Base-by-base conservation (phyloP, 2,797 vertebrate genomes). In the Sebastes variabilis region DNA sequence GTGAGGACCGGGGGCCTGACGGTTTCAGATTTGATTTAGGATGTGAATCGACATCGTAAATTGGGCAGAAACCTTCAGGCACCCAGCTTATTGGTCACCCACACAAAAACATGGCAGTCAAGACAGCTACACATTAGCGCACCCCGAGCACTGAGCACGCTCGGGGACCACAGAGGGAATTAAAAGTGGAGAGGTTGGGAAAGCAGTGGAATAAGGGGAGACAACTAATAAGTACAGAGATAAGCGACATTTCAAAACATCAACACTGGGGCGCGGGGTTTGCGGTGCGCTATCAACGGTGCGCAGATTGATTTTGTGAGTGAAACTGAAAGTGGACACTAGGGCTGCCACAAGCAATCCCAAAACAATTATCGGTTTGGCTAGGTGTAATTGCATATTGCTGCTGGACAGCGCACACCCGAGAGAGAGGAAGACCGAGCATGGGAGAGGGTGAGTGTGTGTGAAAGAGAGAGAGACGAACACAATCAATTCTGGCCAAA, bases 11-110 rank as follows among this genome's bases (percentile, higher is more conserved):
- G 75, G 74, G 61, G 24, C 83, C 81, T 81, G 84, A 85, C 20
- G 6, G 68, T 82, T 87, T 87, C 24, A 54, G 14, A 25, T 84
- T 66, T 55, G n/a, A 84, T 72, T 88, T 49, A 69, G 16, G 52
- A 30, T 54, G 32, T 46, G 61, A 70, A 79, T 70, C 69, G 56
- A 75, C 18, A 54, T 52, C 46, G 42, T 52, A 77, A 56, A 76
- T 20, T 38, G 12, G 61, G 46, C 71, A 59, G 67, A 89, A 87
- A 90, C 72, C 30, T 59, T 77, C 80, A 77, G 85, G 66, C 80
- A 6, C 70, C 77, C 75, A 64, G 75, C 61, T 75, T 72, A 54
- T 24, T 69, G 78, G 61, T 84, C 73, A 70, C 67, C 79, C 80
- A 65, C 77, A 86, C 72, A 71, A 83, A 75, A 77, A 79, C 27